Evolutionary conservation across 2,888 invertebrate genomes (phyloP).

Genomic region (Brenthis hecate): DNA sequence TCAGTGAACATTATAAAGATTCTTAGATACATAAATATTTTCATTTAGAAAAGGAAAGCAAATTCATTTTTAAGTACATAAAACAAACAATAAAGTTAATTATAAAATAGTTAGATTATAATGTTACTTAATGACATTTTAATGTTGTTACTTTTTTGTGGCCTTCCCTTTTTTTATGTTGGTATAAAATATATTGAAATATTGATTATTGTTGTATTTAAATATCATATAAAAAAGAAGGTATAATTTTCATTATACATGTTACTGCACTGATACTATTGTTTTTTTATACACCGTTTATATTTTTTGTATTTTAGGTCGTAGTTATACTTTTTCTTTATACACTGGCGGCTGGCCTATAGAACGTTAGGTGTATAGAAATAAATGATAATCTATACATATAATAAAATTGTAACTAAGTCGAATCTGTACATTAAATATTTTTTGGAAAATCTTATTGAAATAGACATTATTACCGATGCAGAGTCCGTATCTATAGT

Average conservation of each 20-base stretch:
- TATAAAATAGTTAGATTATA: background rate
- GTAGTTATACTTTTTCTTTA: conserved; percentile 11
- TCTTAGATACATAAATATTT: background rate
- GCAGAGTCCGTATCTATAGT: too few relatives aligned
- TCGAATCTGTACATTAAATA: too few relatives aligned
- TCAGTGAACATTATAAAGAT: background rate
- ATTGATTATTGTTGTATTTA: conserved; percentile 9
- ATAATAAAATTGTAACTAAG: too few relatives aligned
- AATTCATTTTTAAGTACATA: too few relatives aligned
- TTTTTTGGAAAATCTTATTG: too few relatives aligned
- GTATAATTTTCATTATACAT: conserved; percentile 4
- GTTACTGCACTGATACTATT: conserved; percentile 30
- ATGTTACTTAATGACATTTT: conserved; percentile 1
- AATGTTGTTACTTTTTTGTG: conserved; percentile 31
- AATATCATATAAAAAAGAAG: conserved; percentile 2
- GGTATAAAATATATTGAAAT: conserved; percentile 15
- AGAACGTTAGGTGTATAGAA: background rate
- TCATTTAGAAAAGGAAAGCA: background rate
- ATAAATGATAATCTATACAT: background rate
- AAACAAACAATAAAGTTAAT: too few relatives aligned
- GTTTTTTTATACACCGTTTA: conserved; percentile 25
- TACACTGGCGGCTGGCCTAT: conserved; percentile 16
- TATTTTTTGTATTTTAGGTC: conserved; percentile 18
- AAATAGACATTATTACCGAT: too few relatives aligned
- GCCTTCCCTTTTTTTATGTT: conserved; percentile 29